Conservation (phyloP, 2,888 invertebrate species). For the Hipparchia semele region DNA sequence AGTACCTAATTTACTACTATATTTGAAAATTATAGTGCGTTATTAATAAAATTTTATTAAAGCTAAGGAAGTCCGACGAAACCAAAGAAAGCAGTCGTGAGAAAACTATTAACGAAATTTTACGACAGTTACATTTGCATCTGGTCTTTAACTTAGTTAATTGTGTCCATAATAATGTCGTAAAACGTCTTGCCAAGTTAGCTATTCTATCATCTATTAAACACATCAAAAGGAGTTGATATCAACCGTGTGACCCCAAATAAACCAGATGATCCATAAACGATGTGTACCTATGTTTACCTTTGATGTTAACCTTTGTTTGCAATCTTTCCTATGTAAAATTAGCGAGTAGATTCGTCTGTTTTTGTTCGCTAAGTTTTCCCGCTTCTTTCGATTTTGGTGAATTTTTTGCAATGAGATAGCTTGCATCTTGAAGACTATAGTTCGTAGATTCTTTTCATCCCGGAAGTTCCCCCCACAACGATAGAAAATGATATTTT, state of each 20-base stretch:
- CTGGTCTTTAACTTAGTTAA: constrained; percentile 37
- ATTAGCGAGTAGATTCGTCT: constrained; percentile 28
- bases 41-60: background rate
- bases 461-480: too few species aligned
- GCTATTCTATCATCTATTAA: constrained; percentile 49
- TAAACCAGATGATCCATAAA: constrained; percentile 63
- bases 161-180: constrained; percentile 25
- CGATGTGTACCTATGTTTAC: constrained; percentile 38
- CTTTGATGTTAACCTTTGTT: constrained; percentile 67
- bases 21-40: background rate
- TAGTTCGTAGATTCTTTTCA: too few species aligned
- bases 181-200: constrained; percentile 35
- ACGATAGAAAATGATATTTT: background rate
- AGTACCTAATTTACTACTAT: background rate
- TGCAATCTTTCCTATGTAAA: constrained; percentile 33
- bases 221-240: constrained; percentile 70
- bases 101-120: constrained; percentile 29
- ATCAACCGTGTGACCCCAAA: constrained; percentile 70
- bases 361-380: too few species aligned
- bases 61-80: background rate
- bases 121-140: constrained; percentile 28
- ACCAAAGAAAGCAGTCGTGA: constrained; percentile 26
- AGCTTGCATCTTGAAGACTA: too few species aligned
- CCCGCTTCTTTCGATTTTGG: too few species aligned
- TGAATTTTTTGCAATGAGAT: too few species aligned